Base-by-base conservation (phyloP, 2,888 invertebrate species). In the Caenorhabditis wallacei region DNA sequence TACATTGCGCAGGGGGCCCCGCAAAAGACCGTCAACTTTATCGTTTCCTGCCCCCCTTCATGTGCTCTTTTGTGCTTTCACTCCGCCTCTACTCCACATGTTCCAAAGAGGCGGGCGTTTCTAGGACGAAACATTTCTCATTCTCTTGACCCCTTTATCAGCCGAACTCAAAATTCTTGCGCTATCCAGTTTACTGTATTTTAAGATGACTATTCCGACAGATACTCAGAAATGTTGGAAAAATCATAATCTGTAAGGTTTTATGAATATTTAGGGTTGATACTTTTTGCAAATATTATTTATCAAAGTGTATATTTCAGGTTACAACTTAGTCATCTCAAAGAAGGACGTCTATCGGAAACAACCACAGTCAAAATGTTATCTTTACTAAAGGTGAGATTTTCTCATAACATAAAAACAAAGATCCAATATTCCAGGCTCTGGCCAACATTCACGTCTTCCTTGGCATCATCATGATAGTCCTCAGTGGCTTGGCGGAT, bases 381-480 rank as follows among this genome's bases (percentile, higher is more conserved):
- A 53, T 79, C 81, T 3, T 54, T 85, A n/a, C 56, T 88, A 10
- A 87, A 87, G 79, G 88, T 87, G 30, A 61, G 56, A 2, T 48
- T n/a, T 18, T 18, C 4, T 48, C 8, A 40, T 5, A 30, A 13
- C 40, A n/a, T n/a, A n/a, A n/a, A n/a, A n/a, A n/a, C n/a, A n/a
- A 40, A 40, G 2, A 8, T 40, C 16, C 10, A 10, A 40, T 10
- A 11, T 70, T 90, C 59, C 75, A 90, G 90, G 85, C 83, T 7
- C 53, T 90, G 56, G 88, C 90, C 16, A 88, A 90, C 83, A 80
- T 86, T n/a, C 90, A 90, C 74, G 87, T 89, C 20, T 82, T 90
- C 10, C 81, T 90, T 13, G 89, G 89, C 5, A 80, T 87, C 54
- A 75, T 87, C 18, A 88, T 89, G 87, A 81, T 90, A n/a, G 85